A percentile compares a stretch with the other conserved stretches of the same genome.
Conservation (phyloP, 1,140 invertebrate genomes). For the Hirudo medicinalis region DNA sequence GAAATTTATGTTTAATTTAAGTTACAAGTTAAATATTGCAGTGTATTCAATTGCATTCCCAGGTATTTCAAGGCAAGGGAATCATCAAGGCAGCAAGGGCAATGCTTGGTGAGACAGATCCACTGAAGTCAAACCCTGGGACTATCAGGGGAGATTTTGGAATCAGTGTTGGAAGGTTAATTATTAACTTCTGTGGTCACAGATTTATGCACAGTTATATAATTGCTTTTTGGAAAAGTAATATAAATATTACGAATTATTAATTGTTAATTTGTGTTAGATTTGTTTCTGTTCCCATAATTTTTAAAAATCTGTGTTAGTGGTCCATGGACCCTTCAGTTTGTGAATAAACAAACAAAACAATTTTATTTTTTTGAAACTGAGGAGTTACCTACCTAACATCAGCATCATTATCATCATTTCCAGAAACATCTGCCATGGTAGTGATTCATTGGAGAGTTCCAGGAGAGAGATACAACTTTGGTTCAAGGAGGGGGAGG, state of each 20-base stretch:
- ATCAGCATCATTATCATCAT: neutral
- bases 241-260: neutral
- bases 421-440: constrained; percentile 72
- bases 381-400: neutral
- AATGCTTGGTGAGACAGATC: constrained; percentile 91
- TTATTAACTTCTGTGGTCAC: neutral
- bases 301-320: no score
- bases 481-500: constrained; percentile 84
- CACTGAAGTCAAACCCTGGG: constrained; percentile 77
- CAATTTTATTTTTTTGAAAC: neutral
- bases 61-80: constrained; percentile 56
- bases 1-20: neutral
- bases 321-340: no score
- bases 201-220: neutral
- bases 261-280: no score
- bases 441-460: constrained; percentile 88
- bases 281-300: no score
- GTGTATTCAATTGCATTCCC: neutral
- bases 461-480: constrained; percentile 86
- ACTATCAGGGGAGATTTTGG: constrained; percentile 89
- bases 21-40: neutral
- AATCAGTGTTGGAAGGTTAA: constrained; percentile 64
- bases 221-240: neutral
- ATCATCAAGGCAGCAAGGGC: constrained; percentile 84
- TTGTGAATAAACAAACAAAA: no score